These are phyloP conservation scores for Bombylius major DNA, from an alignment of 2,888 invertebrate species.

Conservation along the genomic window DNA sequence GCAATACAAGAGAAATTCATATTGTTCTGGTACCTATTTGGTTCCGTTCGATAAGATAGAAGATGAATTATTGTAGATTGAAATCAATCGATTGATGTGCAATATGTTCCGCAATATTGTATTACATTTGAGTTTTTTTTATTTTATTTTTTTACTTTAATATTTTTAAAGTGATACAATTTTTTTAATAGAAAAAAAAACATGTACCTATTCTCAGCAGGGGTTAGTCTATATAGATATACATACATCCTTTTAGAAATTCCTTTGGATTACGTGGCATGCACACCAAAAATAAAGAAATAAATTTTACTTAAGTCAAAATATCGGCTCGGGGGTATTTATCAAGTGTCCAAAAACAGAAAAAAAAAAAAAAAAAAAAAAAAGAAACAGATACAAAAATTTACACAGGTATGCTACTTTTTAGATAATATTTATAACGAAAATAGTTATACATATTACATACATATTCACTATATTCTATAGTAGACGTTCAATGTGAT, in stretches of 20 bases:
- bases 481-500: not conserved
- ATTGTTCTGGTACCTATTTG: too few relatives aligned
- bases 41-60: too few relatives aligned
- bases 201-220: slow-evolving; percentile 1
- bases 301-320: slow-evolving; percentile 15
- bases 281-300: slow-evolving; percentile 12
- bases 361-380: not conserved
- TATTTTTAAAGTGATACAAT: too few relatives aligned
- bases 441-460: too few relatives aligned
- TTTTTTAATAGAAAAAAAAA: too few relatives aligned
- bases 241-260: not conserved
- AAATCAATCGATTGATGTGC: too few relatives aligned
- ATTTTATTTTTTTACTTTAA: too few relatives aligned
- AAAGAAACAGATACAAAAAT: not conserved
- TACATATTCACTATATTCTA: not conserved
- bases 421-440: not conserved
- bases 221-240: not conserved
- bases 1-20: too few relatives aligned
- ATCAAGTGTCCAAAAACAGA: slow-evolving; percentile 11
- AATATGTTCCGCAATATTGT: too few relatives aligned
- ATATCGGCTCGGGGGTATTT: slow-evolving; percentile 12
- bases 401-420: not conserved
- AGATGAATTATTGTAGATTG: too few relatives aligned
- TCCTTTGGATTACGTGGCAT: not conserved
- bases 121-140: too few relatives aligned